These are phyloP conservation scores for Pogonocichla stellata DNA, from an alignment of 2,113 vertebrate genomes.

Conservation along the genomic window DNA sequence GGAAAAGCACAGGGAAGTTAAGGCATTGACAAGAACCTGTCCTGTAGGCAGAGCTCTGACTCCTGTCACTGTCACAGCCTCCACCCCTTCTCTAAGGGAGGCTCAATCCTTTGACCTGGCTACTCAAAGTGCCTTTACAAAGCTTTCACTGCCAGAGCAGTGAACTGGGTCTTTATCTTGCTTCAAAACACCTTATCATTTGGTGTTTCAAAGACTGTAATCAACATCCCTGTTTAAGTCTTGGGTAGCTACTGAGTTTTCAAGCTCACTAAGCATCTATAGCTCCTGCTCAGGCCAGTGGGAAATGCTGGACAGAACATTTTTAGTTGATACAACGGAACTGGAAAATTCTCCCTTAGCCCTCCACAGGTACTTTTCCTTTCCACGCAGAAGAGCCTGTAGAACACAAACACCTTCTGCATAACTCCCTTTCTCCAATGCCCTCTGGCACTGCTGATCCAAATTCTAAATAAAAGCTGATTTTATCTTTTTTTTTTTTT, in stretches of 20 bases:
- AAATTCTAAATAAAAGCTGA: not conserved
- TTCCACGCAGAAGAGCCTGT: not conserved
- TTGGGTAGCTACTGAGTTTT: not conserved
- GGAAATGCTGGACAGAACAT: not conserved
- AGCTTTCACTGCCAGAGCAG: not conserved
- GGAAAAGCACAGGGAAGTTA: not conserved
- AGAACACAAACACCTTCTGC: not conserved
- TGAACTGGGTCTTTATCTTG: not conserved
- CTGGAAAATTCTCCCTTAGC: not conserved
- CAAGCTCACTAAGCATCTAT: not conserved
- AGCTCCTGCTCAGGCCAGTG: not conserved
- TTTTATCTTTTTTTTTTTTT: not conserved
- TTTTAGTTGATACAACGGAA: not conserved
- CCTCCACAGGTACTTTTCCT: not conserved
- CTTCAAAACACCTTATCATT: not conserved
- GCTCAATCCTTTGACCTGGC: fast-evolving
- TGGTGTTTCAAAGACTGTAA: not conserved
- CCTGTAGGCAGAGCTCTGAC: not conserved
- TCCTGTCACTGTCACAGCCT: not conserved
- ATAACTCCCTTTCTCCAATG: not conserved
- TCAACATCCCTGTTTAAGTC: not conserved
- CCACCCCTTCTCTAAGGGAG: too few relatives aligned
- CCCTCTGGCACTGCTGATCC: not conserved
- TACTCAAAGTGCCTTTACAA: not conserved
- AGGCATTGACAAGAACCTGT: not conserved